These are phyloP conservation scores for Benitochromis conjunctus DNA, from an alignment of 2,113 vertebrate species.

Conservation along the genomic window DNA sequence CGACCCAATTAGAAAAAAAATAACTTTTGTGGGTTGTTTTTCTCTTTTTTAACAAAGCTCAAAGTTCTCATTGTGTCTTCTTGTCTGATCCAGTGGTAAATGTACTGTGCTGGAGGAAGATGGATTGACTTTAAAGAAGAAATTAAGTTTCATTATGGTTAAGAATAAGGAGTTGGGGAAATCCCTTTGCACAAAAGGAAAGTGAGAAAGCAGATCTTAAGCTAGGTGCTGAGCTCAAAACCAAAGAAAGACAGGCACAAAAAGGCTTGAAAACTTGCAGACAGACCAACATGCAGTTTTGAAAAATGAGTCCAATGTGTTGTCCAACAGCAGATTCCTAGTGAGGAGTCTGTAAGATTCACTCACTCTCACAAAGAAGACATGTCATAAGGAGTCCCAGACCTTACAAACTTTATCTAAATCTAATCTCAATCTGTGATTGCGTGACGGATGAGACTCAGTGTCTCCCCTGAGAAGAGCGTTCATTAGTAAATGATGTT, in stretches of 20 bases:
- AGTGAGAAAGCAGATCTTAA: conserved; percentile 41
- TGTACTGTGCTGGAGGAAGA: neutral
- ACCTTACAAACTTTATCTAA: conserved; percentile 1
- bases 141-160: conserved; percentile 46
- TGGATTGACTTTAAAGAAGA: conserved; percentile 34
- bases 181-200: conserved; percentile 38
- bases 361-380: conserved; percentile 8
- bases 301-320: neutral
- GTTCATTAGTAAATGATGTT: conserved; percentile 45
- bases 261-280: neutral
- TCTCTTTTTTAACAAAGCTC: conserved; percentile 20
- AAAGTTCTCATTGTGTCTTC: conserved; percentile 20
- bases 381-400: conserved; percentile 1
- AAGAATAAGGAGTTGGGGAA: conserved; percentile 21
- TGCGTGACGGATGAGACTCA: conserved; percentile 32
- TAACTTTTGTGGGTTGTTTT: conserved; percentile 24
- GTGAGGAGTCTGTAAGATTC: neutral
- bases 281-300: neutral
- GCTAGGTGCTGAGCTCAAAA: conserved; percentile 6
- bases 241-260: conserved; percentile 14
- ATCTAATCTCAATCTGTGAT: conserved; percentile 1
- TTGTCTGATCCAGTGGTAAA: neutral
- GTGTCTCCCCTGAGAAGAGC: conserved; percentile 26
- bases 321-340: conserved; percentile 4
- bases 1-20: conserved; percentile 57